These are phyloP conservation scores for Silurus lanzhouensis DNA, from an alignment of 2,797 vertebrate species.

Conservation along the genomic window DNA sequence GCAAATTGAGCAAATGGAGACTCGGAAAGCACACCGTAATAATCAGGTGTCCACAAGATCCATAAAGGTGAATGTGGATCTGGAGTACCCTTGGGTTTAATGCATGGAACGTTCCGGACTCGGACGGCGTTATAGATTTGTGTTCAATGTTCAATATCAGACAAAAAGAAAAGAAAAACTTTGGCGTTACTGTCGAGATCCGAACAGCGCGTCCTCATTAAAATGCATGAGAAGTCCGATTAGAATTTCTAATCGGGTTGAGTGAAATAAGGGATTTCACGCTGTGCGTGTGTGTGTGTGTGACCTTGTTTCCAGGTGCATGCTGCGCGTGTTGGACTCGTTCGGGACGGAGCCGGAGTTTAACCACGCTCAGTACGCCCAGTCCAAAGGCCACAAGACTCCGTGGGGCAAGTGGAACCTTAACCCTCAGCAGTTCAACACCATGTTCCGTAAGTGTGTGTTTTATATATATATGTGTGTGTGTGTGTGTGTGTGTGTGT, in stretches of 20 bases:
- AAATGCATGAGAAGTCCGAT: background rate
- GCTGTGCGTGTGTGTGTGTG: background rate
- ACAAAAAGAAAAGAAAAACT: too few relatives aligned
- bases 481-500: background rate
- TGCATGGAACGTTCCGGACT: background rate
- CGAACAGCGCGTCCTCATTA: background rate
- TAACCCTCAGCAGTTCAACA: constrained; percentile 98
- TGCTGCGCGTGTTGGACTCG: constrained; percentile 94
- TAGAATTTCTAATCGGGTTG: background rate
- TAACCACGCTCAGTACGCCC: constrained; percentile 96
- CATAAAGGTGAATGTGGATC: too few relatives aligned
- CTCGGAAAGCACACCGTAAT: too few relatives aligned
- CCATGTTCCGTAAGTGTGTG: constrained; percentile 97
- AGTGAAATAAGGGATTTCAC: background rate
- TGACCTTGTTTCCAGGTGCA: constrained; percentile 80
- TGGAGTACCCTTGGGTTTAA: background rate
- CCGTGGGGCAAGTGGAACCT: constrained; percentile 99
- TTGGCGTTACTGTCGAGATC: background rate
- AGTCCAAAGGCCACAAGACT: constrained; percentile 98
- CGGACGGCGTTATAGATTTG: background rate
- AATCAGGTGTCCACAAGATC: too few relatives aligned
- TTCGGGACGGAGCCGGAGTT: constrained; percentile 98
- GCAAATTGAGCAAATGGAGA: too few relatives aligned
- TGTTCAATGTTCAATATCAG: background rate
- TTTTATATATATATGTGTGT: background rate